Evolutionary conservation across 2,797 vertebrate genomes (phyloP).

Genomic region (Macrochelys suwanniensis): DNA sequence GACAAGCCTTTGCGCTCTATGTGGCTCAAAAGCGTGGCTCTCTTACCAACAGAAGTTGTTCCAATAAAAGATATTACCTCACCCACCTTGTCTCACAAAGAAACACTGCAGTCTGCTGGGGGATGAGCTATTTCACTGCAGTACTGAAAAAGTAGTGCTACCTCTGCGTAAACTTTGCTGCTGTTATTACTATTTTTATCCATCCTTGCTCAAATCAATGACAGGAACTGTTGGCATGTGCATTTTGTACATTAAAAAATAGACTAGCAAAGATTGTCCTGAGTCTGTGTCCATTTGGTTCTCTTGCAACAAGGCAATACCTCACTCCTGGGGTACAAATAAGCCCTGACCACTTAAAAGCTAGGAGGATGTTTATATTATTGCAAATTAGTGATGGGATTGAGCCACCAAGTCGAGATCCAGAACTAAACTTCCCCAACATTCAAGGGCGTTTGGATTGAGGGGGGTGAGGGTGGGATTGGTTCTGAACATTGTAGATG

Average conservation of each 20-base stretch:
- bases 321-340: neutral
- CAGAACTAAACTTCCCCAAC: neutral
- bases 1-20: neutral
- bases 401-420: neutral
- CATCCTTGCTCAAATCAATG: conserved; percentile 22
- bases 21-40: neutral
- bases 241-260: conserved; percentile 17
- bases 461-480: neutral
- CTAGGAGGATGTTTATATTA: neutral
- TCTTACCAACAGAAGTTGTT: neutral
- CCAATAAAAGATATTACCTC: neutral
- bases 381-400: neutral
- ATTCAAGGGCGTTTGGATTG: neutral
- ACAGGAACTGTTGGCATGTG: neutral
- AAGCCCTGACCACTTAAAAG: neutral
- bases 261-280: neutral
- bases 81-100: neutral
- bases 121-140: neutral
- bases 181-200: conserved; percentile 25
- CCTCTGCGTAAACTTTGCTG: conserved; percentile 8
- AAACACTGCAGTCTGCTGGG: neutral
- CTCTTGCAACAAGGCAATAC: neutral
- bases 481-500: neutral
- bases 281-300: neutral
- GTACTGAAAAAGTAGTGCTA: conserved; percentile 3